Conservation (phyloP, 2,797 vertebrate species). For the Lutjanus argentimaculatus region DNA sequence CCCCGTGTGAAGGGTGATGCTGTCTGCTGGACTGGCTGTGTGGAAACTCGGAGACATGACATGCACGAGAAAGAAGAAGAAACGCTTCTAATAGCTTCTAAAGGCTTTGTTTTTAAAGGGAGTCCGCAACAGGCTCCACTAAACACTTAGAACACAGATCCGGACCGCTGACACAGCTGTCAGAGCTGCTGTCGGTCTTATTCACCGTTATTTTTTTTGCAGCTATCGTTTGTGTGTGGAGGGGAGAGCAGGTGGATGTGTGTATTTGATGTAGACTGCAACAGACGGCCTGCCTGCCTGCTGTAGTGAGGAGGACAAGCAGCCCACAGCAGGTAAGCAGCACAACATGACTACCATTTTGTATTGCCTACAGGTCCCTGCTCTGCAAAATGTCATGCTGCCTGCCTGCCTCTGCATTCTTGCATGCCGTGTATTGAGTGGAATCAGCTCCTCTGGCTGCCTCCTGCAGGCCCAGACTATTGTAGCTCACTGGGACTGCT, state of each 20-base stretch:
- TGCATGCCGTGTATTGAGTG: constrained; percentile 9
- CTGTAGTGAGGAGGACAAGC: constrained; percentile 71
- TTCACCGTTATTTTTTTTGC: not conserved
- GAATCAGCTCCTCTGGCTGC: not conserved
- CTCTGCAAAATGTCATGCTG: constrained; percentile 22
- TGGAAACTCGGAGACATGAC: constrained; percentile 82
- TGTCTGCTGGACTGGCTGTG: constrained; percentile 38
- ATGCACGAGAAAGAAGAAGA: constrained; percentile 82
- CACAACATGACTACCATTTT: constrained; percentile 55
- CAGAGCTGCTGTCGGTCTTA: constrained; percentile 44
- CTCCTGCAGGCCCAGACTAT: constrained; percentile 41
- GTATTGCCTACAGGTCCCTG: constrained; percentile 23
- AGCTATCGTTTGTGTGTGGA: not conserved
- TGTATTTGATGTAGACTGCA: constrained; percentile 68
- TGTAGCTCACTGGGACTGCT: constrained; percentile 19
- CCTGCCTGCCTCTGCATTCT: constrained; percentile 15
- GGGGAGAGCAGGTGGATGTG: constrained; percentile 24
- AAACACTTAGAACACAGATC: not conserved
- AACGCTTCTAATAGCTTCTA: constrained; percentile 71
- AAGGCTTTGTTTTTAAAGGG: constrained; percentile 61
- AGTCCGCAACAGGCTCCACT: constrained; percentile 62
- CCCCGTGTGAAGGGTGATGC: constrained; percentile 5
- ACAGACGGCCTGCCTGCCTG: constrained; percentile 73
- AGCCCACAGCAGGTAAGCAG: constrained; percentile 79
- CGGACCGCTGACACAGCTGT: constrained; percentile 51